A percentile compares a stretch with the other conserved stretches of the same genome.
Conservation (phyloP, 1,140 invertebrate genomes). For the Pissodes strobi region DNA sequence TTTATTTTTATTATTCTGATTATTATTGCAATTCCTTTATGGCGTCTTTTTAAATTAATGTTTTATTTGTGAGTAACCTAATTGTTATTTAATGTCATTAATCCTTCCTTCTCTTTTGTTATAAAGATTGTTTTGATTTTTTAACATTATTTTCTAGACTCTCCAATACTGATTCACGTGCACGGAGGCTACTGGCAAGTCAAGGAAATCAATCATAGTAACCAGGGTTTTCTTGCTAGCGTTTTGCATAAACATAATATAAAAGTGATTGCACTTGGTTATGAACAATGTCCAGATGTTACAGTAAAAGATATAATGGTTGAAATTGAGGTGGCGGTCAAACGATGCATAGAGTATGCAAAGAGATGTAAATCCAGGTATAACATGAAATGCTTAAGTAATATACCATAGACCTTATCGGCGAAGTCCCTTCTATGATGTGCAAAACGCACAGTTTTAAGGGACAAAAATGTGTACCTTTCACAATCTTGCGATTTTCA, state of each 20-base stretch:
- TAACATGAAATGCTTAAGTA: not conserved
- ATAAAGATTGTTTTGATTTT: not conserved
- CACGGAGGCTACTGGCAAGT: constrained; percentile 35
- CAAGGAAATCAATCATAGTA: constrained; percentile 19
- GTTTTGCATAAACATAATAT: constrained; percentile 21
- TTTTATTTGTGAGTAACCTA: too few relatives aligned
- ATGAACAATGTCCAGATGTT: constrained; percentile 23
- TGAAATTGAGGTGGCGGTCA: constrained; percentile 19
- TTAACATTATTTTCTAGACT: constrained; percentile 1
- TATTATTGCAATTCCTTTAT: too few relatives aligned
- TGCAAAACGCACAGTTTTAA: too few relatives aligned
- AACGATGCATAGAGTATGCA: constrained; percentile 23
- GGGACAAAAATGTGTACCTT: too few relatives aligned
- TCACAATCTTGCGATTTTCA: too few relatives aligned
- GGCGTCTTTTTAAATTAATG: too few relatives aligned
- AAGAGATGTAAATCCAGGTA: constrained; percentile 22
- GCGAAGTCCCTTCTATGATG: too few relatives aligned
- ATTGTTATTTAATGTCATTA: not conserved
- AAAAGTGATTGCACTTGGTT: constrained; percentile 22
- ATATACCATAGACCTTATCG: too few relatives aligned
- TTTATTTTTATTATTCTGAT: too few relatives aligned
- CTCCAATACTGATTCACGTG: constrained; percentile 22
- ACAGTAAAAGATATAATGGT: constrained; percentile 15
- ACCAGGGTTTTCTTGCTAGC: constrained; percentile 18
- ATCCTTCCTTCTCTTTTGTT: not conserved